Conservation (phyloP, 2,888 invertebrate species). For the Agriopis marginaria region DNA sequence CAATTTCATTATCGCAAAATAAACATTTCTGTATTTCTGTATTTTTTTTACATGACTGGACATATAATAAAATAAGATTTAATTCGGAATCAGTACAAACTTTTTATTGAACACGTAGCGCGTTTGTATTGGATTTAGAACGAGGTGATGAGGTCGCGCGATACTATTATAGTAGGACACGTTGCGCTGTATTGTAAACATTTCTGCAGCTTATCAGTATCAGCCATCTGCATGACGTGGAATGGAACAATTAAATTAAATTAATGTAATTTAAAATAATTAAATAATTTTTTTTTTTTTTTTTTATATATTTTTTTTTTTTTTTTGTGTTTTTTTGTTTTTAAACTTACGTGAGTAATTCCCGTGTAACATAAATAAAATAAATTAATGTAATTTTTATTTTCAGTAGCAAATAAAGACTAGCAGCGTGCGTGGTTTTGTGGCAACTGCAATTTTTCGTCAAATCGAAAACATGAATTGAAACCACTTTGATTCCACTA, state of each 20-base stretch:
- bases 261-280: too few relatives aligned
- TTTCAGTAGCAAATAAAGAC: too few relatives aligned
- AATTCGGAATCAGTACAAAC: not conserved
- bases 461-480: not conserved
- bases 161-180: not conserved
- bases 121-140: slow-evolving; percentile 9
- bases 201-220: slow-evolving; percentile 1
- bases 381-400: not conserved
- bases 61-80: slow-evolving; percentile 2
- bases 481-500: not conserved
- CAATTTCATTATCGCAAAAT: too few relatives aligned
- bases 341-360: too few relatives aligned
- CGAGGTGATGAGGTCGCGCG: slow-evolving; percentile 9
- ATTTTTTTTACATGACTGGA: too few relatives aligned
- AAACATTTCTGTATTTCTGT: too few relatives aligned
- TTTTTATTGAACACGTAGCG: slow-evolving; percentile 12
- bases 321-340: too few relatives aligned
- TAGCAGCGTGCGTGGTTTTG: too few relatives aligned
- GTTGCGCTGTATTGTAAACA: not conserved
- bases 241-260: not conserved
- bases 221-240: not conserved
- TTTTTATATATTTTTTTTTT: too few relatives aligned
- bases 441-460: not conserved
- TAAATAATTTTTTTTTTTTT: not conserved
- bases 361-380: too few relatives aligned